Evolutionary conservation across 2,888 invertebrate species (phyloP), one percentile per base, ranked within the genome.

Genomic region (Therioaphis trifolii): DNA sequence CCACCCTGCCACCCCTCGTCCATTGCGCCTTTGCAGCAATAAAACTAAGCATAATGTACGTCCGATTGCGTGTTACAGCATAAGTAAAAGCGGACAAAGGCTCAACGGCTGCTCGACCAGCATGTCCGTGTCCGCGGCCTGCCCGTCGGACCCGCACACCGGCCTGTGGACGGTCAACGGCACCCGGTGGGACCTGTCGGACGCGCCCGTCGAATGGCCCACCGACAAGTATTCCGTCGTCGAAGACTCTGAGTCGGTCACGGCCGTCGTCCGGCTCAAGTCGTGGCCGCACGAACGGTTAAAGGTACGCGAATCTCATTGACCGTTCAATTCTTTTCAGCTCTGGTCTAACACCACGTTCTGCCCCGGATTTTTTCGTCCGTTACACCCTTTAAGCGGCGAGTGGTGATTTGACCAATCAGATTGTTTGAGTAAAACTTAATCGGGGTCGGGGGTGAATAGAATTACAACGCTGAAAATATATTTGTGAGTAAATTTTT

Each of bases 281-380:
- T 63, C 61, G 29, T 80, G 71, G 80, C 29, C 80, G 21, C 61
- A 49, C 14, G 63, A 82, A 21, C 61, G 74, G 24, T 7, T 82
- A 14, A 58, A 82, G 49, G 82, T 82, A 49, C 1, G 5, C 27
- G 14, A 61, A 46, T 9, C 3, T 35, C 35, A 35, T n/a, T n/a
- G n/a, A n/a, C n/a, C n/a, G n/a, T n/a, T n/a, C n/a, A n/a, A n/a
- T n/a, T n/a, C n/a, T n/a, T n/a, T n/a, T n/a, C n/a, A n/a, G n/a
- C n/a, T n/a, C n/a, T n/a, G n/a, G n/a, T n/a, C n/a, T n/a, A n/a
- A n/a, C n/a, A n/a, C n/a, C n/a, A n/a, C n/a, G n/a, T n/a, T n/a
- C n/a, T n/a, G n/a, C n/a, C n/a, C n/a, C n/a, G n/a, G n/a, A n/a
- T n/a, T 7, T 35, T 35, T 7, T 7, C 35, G 4, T 35, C 35